Conservation (phyloP, 2,797 vertebrate genomes). For the Onychomys leucogaster region DNA sequence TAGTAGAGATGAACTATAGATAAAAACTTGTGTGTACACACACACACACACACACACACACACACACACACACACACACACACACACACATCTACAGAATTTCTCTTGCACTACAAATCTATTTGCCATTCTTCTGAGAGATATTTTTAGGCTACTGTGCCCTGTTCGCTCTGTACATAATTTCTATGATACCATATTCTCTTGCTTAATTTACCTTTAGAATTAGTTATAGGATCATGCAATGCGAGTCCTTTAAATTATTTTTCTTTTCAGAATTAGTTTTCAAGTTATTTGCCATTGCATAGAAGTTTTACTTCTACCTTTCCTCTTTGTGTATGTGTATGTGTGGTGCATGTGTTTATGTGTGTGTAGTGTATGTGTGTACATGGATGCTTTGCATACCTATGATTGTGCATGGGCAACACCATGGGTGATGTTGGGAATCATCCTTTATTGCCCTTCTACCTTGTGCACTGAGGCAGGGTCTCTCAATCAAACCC, state of each 20-base stretch:
- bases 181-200: neutral
- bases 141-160: neutral
- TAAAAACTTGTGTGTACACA: neutral
- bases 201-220: neutral
- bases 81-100: neutral
- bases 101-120: neutral
- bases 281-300: neutral
- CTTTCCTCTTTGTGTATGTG: neutral
- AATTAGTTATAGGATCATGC: neutral
- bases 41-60: neutral
- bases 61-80: neutral
- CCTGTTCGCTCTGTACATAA: neutral
- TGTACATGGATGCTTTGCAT: neutral
- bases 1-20: neutral
- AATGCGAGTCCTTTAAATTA: neutral
- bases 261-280: slow-evolving; percentile 16
- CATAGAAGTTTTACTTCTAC: neutral
- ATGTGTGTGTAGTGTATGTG: neutral
- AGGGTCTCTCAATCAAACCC: neutral
- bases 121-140: neutral
- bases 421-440: neutral
- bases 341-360: neutral
- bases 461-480: neutral
- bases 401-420: neutral
- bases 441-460: neutral